Evolutionary conservation across 2,888 invertebrate species (phyloP).

Genomic region (Pristionchus maxplancki): DNA sequence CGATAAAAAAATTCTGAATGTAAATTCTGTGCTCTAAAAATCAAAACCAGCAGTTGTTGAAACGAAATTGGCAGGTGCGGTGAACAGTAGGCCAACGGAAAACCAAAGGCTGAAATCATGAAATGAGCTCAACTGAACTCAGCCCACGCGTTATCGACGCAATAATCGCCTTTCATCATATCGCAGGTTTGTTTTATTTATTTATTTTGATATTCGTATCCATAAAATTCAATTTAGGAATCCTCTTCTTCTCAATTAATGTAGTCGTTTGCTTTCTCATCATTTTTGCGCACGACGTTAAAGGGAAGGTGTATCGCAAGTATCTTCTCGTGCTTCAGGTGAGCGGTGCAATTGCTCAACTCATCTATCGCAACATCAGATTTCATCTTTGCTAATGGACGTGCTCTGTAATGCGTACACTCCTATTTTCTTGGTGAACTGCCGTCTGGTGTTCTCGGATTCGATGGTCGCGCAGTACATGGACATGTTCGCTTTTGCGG

Average conservation of each 20-base stretch:
- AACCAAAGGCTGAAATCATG: background rate
- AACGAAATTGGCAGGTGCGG: background rate
- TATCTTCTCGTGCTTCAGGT: background rate
- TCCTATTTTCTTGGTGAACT: background rate
- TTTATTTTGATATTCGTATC: background rate
- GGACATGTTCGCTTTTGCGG: background rate
- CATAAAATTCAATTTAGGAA: background rate
- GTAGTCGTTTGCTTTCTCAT: background rate
- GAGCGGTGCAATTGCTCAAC: background rate
- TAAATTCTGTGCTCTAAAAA: no score
- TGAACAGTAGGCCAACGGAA: background rate
- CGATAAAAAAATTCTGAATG: no score
- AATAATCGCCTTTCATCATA: background rate
- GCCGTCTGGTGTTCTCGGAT: background rate
- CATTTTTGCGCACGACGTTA: background rate
- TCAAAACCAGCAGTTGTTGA: no score
- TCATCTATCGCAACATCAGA: background rate
- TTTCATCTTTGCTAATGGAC: background rate
- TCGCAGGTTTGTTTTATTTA: background rate
- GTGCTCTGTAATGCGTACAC: background rate
- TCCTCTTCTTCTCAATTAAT: background rate
- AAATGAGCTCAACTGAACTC: background rate
- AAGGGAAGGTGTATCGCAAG: background rate
- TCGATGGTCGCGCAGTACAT: background rate
- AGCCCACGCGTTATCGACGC: background rate